A percentile compares a stretch with the other conserved stretches of the same genome.
phyloP scores from a whole-genome alignment of 2,113 vertebrate species.

The Montifringilla adamsi region DNA sequence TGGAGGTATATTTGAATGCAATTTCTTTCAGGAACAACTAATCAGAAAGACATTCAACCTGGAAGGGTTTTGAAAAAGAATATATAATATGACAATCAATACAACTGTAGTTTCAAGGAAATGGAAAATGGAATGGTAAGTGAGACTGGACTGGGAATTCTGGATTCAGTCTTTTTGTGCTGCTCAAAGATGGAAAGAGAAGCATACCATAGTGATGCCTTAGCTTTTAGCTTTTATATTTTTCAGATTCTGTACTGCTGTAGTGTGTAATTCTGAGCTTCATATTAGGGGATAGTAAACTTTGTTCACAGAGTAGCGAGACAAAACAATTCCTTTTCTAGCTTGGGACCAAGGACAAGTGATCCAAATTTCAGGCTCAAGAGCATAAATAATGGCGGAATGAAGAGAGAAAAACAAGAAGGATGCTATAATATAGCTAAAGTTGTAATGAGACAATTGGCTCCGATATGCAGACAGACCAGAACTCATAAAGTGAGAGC shows the following conservation, averaged over 20 bases:
- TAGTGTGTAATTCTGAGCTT: not conserved
- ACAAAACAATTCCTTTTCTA: not conserved
- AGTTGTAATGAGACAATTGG: not conserved
- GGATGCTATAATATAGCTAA: not conserved
- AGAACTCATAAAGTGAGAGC: not conserved
- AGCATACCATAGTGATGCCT: not conserved
- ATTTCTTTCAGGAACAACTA: not conserved
- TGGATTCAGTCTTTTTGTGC: not conserved
- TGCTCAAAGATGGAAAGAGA: not conserved
- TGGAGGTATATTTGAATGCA: not conserved
- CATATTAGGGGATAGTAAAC: not conserved
- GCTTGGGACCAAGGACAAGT: not conserved
- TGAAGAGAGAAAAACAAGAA: not conserved
- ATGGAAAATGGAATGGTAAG: not conserved
- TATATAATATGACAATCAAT: not conserved
- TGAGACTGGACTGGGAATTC: not conserved
- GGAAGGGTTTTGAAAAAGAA: not conserved
- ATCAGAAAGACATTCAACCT: not conserved
- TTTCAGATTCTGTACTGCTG: not conserved
- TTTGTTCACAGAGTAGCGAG: not conserved
- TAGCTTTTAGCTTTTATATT: not conserved
- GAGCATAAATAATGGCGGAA: not conserved
- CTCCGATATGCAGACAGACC: not conserved
- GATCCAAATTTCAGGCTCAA: not conserved
- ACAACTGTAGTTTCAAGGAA: not conserved